Percentiles rank a stretch among this genome's conserved stretches.
phyloP scores from a whole-genome alignment of 2,888 invertebrate species.

The Pyrocoelia pectoralis region DNA sequence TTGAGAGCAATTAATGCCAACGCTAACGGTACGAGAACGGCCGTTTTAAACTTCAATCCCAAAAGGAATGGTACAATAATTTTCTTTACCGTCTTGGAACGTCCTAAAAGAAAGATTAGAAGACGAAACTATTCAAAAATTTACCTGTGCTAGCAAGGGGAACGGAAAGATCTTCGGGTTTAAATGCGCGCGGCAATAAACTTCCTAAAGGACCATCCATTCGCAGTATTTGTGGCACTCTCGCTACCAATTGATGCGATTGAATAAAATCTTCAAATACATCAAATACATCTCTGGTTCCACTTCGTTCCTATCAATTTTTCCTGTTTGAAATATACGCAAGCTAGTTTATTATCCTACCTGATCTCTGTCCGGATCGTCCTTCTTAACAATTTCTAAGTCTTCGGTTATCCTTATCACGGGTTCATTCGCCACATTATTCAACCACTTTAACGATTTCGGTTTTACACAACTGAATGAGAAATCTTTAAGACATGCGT shows the following conservation, averaged over 20 bases:
- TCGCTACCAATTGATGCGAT: conserved; percentile 77
- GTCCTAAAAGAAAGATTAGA: conserved; percentile 69
- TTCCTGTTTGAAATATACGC: background rate
- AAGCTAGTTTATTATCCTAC: conserved; percentile 28
- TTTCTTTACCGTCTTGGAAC: conserved; percentile 77
- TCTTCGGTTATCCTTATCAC: conserved; percentile 80
- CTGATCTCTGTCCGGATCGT: conserved; percentile 55
- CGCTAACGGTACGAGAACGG: conserved; percentile 82
- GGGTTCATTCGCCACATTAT: conserved; percentile 70
- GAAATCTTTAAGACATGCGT: conserved; percentile 72
- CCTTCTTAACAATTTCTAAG: conserved; percentile 74
- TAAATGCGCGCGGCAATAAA: conserved; percentile 71
- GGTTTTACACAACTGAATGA: conserved; percentile 80
- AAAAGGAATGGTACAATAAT: conserved; percentile 85
- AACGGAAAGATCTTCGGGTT: conserved; percentile 73
- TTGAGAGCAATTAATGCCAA: conserved; percentile 85
- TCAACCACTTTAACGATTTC: conserved; percentile 79
- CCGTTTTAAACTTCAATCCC: conserved; percentile 86
- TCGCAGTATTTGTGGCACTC: conserved; percentile 72
- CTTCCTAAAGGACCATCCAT: conserved; percentile 65
- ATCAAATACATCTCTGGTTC: conserved; percentile 70
- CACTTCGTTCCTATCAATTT: conserved; percentile 59
- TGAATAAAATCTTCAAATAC: conserved; percentile 78
- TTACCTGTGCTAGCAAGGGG: conserved; percentile 69
- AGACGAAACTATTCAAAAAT: background rate